These are phyloP conservation scores for Meteorus cinctellus DNA, from an alignment of 2,888 invertebrate species.

Conservation along the genomic window DNA sequence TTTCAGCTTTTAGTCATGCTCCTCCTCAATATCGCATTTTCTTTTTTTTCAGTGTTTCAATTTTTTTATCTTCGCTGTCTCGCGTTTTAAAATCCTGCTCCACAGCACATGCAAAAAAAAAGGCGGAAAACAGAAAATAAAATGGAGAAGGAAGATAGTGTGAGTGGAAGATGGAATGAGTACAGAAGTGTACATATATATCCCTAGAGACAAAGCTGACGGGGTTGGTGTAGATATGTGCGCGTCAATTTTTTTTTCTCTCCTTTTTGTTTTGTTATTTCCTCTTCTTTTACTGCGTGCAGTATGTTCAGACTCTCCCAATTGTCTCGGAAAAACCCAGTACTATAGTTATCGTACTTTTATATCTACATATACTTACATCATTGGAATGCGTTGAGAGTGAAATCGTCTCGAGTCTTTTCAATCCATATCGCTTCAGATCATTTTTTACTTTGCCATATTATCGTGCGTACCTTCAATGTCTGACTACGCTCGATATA, in stretches of 20 bases:
- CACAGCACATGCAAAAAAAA: not conserved
- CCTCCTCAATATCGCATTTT: not conserved
- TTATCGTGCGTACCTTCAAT: too few relatives aligned
- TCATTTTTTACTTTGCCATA: too few relatives aligned
- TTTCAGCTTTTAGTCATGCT: constrained; percentile 1
- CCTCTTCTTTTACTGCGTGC: not conserved
- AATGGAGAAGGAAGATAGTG: not conserved
- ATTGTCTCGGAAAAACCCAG: not conserved
- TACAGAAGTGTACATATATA: not conserved
- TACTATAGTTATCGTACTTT: not conserved
- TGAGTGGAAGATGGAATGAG: not conserved
- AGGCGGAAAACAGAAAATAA: not conserved
- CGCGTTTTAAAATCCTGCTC: not conserved
- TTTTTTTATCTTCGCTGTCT: not conserved
- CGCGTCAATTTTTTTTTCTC: not conserved
- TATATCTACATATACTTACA: not conserved
- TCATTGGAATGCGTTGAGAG: not conserved
- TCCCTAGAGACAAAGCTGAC: constrained; percentile 1
- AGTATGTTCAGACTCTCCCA: not conserved
- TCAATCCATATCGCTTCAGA: too few relatives aligned
- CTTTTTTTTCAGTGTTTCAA: not conserved
- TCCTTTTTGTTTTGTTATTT: not conserved
- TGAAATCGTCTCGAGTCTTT: too few relatives aligned
- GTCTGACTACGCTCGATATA: too few relatives aligned
- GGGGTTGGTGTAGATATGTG: not conserved